Evolutionary conservation across 2,888 invertebrate genomes (phyloP), one percentile per base, ranked within the genome.

Genomic region (Tinea trinotella): DNA sequence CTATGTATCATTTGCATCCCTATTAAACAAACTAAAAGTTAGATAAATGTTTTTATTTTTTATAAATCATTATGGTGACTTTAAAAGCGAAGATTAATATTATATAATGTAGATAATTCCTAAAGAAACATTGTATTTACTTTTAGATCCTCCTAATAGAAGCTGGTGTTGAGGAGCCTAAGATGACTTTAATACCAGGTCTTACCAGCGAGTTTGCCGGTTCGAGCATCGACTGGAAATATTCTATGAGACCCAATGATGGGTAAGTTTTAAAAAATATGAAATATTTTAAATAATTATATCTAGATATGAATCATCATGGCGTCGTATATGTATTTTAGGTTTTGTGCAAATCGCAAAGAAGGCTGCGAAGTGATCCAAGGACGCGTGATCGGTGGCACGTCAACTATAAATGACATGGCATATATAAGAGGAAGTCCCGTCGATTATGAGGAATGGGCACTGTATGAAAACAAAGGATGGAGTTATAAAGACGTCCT

Each of bases 181-280:
- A 90, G 0, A 60, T 94, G 1, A 88, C 92, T 0, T 94, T 95
- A 59, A 68, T 94, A 18, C 95, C 95, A 0, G 76, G 90, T 12
- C 55, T 92, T 59, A 93, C 92, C 62, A 92, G 93, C 0, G 77
- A 88, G 0, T 79, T 95, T 13, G 94, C 94, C 73, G 80, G 90
- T 10, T 90, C 92, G 0, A 88, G 90, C 0, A 83, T 94, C 60
- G 95, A 96, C 69, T 96, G 95, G 95, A 89, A 93, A 60, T 96
- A 92, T 67, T 87, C 89, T 58, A 93, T 94, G 0, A 93, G 94
- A 66, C 90, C 92, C 0, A 91, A 24, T 2, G n/a, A 50, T 24
- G 50, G 50, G 50, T 50, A 13, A 50, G 48, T 48, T 19, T 19
- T 2, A 12, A 40, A 40, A 6, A 6, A 17, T 17, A 6, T 36